Conservation (phyloP, 37 sponge, comb jelly and placozoan genomes). For the Halisarca cf. caerulea region DNA sequence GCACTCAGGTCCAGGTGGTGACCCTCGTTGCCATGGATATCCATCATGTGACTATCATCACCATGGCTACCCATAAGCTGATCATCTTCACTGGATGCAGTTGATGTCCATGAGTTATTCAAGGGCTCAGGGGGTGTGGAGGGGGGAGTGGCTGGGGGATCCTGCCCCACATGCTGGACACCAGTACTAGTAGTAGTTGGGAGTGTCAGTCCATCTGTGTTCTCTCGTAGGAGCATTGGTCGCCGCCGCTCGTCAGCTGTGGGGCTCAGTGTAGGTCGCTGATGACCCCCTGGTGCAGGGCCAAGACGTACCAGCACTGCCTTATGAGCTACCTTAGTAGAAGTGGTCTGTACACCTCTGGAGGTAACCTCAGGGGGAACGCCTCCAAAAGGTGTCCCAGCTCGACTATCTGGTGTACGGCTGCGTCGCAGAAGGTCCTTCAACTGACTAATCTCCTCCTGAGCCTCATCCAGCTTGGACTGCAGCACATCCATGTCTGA, state of each 20-base stretch:
- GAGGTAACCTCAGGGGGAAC: neutral
- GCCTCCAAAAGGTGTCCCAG: neutral
- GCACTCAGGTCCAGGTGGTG: conserved; percentile 4
- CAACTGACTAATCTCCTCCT: conserved; percentile 31
- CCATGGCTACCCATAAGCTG: neutral
- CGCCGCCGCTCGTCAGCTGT: too few species aligned
- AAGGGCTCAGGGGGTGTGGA: neutral
- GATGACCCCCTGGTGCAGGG: neutral
- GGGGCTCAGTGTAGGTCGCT: too few species aligned
- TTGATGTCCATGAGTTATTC: neutral
- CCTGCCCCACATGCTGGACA: neutral
- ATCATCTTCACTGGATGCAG: neutral
- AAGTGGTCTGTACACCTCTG: neutral
- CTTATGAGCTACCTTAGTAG: neutral
- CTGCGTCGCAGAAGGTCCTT: conserved; percentile 24
- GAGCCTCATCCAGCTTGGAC: conserved; percentile 33
- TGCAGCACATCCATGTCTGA: conserved; percentile 27
- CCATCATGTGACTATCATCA: neutral
- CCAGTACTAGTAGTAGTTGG: neutral
- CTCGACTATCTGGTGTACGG: conserved; percentile 7
- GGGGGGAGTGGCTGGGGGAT: neutral
- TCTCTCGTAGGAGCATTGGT: too few species aligned
- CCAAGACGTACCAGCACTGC: neutral
- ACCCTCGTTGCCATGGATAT: neutral
- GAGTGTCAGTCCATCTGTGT: neutral